Evolutionary conservation across 2,113 vertebrate genomes (phyloP).

Genomic region (Gobius niger): DNA sequence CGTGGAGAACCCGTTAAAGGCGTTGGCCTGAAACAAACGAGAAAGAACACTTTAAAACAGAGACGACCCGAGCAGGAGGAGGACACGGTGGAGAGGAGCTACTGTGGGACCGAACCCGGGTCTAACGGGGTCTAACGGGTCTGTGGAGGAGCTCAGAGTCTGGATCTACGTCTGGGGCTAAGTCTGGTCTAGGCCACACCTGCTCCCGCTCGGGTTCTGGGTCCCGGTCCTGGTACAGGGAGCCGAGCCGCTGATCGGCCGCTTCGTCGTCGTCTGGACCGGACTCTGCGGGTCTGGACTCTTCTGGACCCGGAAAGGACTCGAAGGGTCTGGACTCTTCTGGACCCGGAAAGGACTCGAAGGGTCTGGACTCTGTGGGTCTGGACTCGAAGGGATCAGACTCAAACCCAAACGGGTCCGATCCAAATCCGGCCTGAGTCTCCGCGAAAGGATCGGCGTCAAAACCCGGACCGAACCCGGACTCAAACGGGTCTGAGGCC

Average conservation of each 20-base stretch:
- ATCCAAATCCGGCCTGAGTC: conserved; percentile 16
- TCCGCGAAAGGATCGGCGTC: conserved; percentile 1
- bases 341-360: neutral
- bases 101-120: neutral
- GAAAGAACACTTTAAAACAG: neutral
- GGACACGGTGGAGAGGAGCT: neutral
- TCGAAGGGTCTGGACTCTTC: conserved; percentile 3
- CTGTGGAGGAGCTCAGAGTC: conserved; percentile 35
- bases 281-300: neutral
- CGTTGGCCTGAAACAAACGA: conserved; percentile 79
- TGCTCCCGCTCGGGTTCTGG: conserved; percentile 92
- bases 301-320: too few relatives aligned
- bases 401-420: neutral
- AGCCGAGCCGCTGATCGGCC: conserved; percentile 93
- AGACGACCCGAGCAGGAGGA: neutral
- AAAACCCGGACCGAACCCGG: conserved; percentile 6
- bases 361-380: neutral
- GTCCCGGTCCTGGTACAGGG: conserved; percentile 92
- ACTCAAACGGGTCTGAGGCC: neutral
- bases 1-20: conserved; percentile 88
- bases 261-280: conserved; percentile 95
- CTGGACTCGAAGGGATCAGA: conserved; percentile 10
- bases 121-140: neutral
- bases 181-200: conserved; percentile 75
- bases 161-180: conserved; percentile 41